Evolutionary conservation across 1,140 invertebrate species (phyloP), one percentile per base, ranked within the genome.

Genomic region (Halictus rubicundus): DNA sequence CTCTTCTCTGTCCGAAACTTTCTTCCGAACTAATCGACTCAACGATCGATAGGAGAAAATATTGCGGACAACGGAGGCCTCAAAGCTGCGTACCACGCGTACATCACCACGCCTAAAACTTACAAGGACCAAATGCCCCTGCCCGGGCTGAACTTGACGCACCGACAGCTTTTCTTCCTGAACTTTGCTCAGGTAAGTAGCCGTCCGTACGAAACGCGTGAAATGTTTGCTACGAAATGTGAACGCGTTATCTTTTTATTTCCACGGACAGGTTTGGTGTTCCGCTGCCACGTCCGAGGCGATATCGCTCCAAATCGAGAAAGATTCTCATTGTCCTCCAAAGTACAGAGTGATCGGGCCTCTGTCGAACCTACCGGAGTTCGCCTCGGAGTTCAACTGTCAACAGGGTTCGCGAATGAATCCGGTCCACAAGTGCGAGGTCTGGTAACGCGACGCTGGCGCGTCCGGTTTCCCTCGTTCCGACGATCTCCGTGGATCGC

Each of bases 11-110:
- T 54, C 27, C 25, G 14, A 37, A 46, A 14, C 10, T 12, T 46
- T 3, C 2, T 46, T 14, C 10, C 1, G 10, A 63, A 57, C 27
- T 42, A 32, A 59, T 78, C 4, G 23, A 25, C 60, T 42, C 57
- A 14, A 49, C 90, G 90, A 4, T 82, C 90, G 90, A 5, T 82
- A 96, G 96, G 96, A 61, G 98, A 98, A 91, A 99, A 98, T 89
- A 98, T 99, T 74, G 98, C 98, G 1, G 98, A 99, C 88, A 99
- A 99, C 92, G 98, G 98, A 8, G 98, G 98, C 0, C 92, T 99
- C 0, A 97, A 98, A 89, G 97, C 97, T 1, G 97, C 98, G 0
- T 98, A 96, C 91, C 96, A 98, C 93, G 98, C 98, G 4, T 99
- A 98, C 88, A 83, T 96, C 57, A 94, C 91, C 70, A 94, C 89